These are phyloP conservation scores for Crossocerus cetratus DNA, from an alignment of 2,888 invertebrate species.

Conservation along the genomic window DNA sequence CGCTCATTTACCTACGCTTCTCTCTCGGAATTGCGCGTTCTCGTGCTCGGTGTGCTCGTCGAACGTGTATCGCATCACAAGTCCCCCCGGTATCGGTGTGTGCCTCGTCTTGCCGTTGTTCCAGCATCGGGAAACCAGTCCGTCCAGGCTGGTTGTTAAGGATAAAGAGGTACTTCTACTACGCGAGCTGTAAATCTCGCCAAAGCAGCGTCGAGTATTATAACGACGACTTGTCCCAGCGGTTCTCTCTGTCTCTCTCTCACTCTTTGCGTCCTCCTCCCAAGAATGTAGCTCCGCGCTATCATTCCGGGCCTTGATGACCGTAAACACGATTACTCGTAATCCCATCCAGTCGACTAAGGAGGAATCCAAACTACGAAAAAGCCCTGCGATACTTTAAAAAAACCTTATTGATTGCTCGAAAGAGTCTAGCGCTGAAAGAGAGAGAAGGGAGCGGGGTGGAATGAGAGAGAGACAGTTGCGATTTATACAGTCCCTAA, in stretches of 20 bases:
- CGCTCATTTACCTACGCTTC: conserved; percentile 43
- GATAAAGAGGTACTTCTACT: conserved; percentile 55
- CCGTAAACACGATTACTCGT: conserved; percentile 45
- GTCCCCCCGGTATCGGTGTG: conserved; percentile 20
- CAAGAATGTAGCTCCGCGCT: conserved; percentile 38
- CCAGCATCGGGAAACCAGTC: conserved; percentile 44
- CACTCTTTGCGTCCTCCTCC: conserved; percentile 1
- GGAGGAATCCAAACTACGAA: neutral
- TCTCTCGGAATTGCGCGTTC: conserved; percentile 38
- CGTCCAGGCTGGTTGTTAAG: conserved; percentile 52
- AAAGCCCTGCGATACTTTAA: neutral
- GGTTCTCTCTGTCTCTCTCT: too few relatives aligned
- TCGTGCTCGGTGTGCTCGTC: conserved; percentile 8
- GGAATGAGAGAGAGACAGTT: neutral
- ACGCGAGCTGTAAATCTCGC: conserved; percentile 50
- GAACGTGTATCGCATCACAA: conserved; percentile 18
- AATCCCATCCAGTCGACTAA: conserved; percentile 8
- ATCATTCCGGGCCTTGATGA: conserved; percentile 43
- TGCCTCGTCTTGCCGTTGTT: conserved; percentile 21
- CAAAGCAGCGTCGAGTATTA: conserved; percentile 39
- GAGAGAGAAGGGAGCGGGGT: neutral
- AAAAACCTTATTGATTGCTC: too few relatives aligned
- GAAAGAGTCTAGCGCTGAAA: neutral
- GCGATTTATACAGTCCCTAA: conserved; percentile 21
- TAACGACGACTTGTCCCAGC: conserved; percentile 21